Conservation (phyloP, 2,797 vertebrate species). For the Salmo trutta region DNA sequence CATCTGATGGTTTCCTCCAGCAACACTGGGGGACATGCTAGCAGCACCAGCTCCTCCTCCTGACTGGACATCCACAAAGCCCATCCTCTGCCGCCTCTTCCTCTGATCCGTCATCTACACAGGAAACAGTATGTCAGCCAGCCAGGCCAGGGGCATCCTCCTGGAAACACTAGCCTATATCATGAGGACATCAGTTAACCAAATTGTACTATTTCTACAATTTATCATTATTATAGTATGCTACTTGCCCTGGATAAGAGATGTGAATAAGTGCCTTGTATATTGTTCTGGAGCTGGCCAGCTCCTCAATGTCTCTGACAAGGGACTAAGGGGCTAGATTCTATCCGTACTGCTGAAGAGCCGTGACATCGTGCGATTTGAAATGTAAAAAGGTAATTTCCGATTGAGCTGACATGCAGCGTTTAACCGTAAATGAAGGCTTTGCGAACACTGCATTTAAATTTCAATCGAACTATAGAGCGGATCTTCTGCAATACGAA, state of each 20-base stretch:
- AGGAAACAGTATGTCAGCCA: conserved; percentile 17
- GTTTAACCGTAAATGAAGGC: too few species aligned
- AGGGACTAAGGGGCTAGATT: too few species aligned
- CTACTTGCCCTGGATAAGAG: neutral
- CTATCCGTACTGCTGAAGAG: too few species aligned
- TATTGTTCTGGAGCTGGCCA: neutral
- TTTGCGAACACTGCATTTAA: too few species aligned
- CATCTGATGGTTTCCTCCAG: conserved; percentile 67
- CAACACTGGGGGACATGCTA: conserved; percentile 64
- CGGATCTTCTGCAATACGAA: too few species aligned
- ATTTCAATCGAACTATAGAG: too few species aligned
- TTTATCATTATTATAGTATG: neutral
- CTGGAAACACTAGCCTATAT: too few species aligned
- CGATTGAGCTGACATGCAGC: too few species aligned
- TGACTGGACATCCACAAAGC: conserved; percentile 72
- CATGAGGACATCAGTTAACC: neutral
- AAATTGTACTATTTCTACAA: neutral
- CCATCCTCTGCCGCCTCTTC: conserved; percentile 80
- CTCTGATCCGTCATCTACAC: conserved; percentile 80
- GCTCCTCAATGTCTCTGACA: neutral
- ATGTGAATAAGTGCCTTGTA: neutral
- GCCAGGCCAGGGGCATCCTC: neutral
- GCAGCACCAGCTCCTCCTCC: conserved; percentile 42
- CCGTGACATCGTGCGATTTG: too few species aligned
- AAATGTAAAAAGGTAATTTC: too few species aligned